phyloP scores from a whole-genome alignment of 30 jellyfish, hydroid and myxozoan genomes.

The Cassiopea andromeda region DNA sequence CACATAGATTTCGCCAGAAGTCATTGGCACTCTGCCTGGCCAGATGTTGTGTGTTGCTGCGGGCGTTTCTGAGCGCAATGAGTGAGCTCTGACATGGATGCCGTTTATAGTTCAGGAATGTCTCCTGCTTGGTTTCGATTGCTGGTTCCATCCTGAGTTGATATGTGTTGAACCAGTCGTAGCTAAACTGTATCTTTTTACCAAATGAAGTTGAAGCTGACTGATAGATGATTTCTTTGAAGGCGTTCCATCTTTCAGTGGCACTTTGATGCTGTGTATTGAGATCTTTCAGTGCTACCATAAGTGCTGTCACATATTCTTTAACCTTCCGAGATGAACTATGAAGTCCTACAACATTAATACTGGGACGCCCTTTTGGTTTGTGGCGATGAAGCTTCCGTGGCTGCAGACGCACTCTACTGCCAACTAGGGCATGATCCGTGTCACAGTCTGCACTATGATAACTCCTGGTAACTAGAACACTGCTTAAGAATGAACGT shows the following conservation, averaged over 20 bases:
- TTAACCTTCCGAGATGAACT: background rate
- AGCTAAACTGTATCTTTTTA: background rate
- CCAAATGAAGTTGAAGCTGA: background rate
- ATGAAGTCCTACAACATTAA: background rate
- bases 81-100: background rate
- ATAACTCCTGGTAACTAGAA: slow-evolving; percentile 19
- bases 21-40: slow-evolving; percentile 40
- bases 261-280: background rate
- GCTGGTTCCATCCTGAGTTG: background rate
- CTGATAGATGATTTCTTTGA: background rate
- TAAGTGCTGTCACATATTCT: background rate
- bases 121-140: background rate
- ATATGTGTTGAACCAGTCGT: background rate
- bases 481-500: background rate
- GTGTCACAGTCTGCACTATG: slow-evolving; percentile 70
- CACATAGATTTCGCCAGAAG: slow-evolving; percentile 14
- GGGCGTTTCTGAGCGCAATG: too few relatives aligned
- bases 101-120: background rate
- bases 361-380: background rate
- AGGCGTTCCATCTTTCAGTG: background rate
- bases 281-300: background rate
- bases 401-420: background rate
- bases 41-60: slow-evolving; percentile 4
- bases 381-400: background rate
- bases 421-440: background rate